Percentiles rank a stretch among this genome's conserved stretches.
phyloP scores from a whole-genome alignment of 2,888 invertebrate species.

The Lepidochrysops patricia region DNA sequence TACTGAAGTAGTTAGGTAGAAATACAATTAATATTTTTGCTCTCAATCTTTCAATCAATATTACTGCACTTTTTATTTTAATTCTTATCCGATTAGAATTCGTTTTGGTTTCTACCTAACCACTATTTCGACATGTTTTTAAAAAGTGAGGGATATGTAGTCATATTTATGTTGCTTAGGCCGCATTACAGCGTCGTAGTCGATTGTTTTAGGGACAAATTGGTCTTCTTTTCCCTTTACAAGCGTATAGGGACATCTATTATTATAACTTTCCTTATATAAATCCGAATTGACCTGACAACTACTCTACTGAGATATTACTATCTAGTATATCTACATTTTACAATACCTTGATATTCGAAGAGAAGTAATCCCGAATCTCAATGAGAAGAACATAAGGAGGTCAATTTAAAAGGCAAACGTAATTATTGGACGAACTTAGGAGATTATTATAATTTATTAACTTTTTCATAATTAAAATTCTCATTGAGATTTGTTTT shows the following conservation, averaged over 20 bases:
- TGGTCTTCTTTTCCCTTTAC: constrained; percentile 51
- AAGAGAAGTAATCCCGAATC: background rate
- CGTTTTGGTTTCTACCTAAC: too few relatives aligned
- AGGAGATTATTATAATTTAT: too few relatives aligned
- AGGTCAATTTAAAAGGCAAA: too few relatives aligned
- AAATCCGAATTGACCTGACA: constrained; percentile 55
- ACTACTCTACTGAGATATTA: constrained; percentile 52
- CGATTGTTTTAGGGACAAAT: constrained; percentile 64
- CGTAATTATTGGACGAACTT: too few relatives aligned
- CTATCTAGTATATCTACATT: constrained; percentile 57
- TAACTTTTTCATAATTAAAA: too few relatives aligned
- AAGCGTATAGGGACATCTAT: constrained; percentile 27
- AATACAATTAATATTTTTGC: too few relatives aligned
- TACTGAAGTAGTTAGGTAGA: too few relatives aligned
- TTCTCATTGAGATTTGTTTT: background rate
- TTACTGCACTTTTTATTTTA: too few relatives aligned
- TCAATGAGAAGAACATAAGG: background rate
- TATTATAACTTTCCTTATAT: constrained; percentile 38
- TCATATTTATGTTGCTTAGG: constrained; percentile 48
- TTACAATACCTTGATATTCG: constrained; percentile 39
- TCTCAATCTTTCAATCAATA: too few relatives aligned
- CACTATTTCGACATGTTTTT: too few relatives aligned
- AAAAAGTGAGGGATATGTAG: constrained; percentile 26
- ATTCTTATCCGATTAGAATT: too few relatives aligned
- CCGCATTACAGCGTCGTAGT: constrained; percentile 52